Percentiles rank a stretch among this genome's conserved stretches.
These are phyloP conservation scores for Tetrax tetrax DNA, from an alignment of 2,113 vertebrate genomes.

Conservation along the genomic window DNA sequence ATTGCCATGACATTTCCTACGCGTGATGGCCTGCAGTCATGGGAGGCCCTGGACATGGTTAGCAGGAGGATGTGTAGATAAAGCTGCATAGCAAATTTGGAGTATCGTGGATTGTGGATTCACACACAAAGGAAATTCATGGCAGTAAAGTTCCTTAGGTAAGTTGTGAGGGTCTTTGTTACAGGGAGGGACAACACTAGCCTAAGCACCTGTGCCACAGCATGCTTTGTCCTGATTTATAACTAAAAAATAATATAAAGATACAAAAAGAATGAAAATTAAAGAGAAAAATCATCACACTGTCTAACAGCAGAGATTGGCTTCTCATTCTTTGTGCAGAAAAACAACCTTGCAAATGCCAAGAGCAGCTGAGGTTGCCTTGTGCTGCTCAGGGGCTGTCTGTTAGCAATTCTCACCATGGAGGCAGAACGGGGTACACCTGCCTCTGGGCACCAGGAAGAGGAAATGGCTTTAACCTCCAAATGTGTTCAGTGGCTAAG, in stretches of 20 bases:
- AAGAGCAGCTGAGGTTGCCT: background rate
- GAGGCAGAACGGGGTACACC: background rate
- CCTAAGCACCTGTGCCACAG: background rate
- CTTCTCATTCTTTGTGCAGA: background rate
- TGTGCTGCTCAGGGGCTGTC: background rate
- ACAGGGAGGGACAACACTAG: accelerated
- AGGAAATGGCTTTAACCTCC: background rate
- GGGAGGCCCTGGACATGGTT: background rate
- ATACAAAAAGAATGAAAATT: background rate
- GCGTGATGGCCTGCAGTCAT: background rate
- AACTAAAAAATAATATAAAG: background rate
- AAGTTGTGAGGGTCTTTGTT: background rate
- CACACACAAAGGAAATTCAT: background rate
- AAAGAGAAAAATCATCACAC: background rate
- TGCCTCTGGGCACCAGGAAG: background rate
- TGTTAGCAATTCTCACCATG: background rate
- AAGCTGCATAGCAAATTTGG: background rate
- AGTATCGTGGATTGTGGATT: background rate
- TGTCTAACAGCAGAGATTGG: background rate
- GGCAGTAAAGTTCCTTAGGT: background rate
- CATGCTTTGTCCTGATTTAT: background rate
- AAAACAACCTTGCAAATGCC: background rate
- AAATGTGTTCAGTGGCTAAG: background rate
- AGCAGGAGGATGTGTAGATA: background rate
- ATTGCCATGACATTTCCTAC: accelerated